Base-by-base conservation (phyloP, 2,797 vertebrate genomes). In the Salmo trutta region DNA sequence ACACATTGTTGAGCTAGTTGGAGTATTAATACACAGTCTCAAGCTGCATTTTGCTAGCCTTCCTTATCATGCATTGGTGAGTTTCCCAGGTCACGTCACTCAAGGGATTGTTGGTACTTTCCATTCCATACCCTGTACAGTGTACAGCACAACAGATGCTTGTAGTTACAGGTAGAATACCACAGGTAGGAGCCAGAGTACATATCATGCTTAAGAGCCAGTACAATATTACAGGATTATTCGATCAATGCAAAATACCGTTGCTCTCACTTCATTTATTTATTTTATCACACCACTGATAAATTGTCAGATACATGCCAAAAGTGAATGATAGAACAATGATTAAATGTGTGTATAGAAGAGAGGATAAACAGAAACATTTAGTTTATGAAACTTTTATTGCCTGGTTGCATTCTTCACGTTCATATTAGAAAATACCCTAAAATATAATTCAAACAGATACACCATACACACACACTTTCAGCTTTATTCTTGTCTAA, bases 401-500 rank as follows among this genome's bases (percentile, higher is more conserved):
- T 70, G 36, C n/a, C n/a, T 70, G 21, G 5, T 41, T 36, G 31
- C 16, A 36, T n/a, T 33, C 16, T 19, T 8, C 19, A 21, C 68
- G 10, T 47, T 41, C 41, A 36, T 15, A 12, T 36, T 70, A 70
- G 36, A 70, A 70, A n/a, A 70, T 19, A 14, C 15, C 36, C 31
- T 41, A n/a, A 70, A n/a, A 4, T 47, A 51, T 24, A 24, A 47
- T 70, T 47, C 29, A 10, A 6, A 69, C 52, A 59, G n/a, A 59
- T 31, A 33, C 1, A 21, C 12, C 67, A 47, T 1, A 66, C 14
- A 17, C 64, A 65, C 8, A 7, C 64, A 52, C 7, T 3, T 5
- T 33, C 17, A 62, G 56, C 10, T 79, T 17, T 73, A 31, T 19
- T 72, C 78, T 2, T 75, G 66, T 53, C 93, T 93, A 51, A 89